Conservation (phyloP, 2,113 vertebrate genomes). For the Thomomys bottae region DNA sequence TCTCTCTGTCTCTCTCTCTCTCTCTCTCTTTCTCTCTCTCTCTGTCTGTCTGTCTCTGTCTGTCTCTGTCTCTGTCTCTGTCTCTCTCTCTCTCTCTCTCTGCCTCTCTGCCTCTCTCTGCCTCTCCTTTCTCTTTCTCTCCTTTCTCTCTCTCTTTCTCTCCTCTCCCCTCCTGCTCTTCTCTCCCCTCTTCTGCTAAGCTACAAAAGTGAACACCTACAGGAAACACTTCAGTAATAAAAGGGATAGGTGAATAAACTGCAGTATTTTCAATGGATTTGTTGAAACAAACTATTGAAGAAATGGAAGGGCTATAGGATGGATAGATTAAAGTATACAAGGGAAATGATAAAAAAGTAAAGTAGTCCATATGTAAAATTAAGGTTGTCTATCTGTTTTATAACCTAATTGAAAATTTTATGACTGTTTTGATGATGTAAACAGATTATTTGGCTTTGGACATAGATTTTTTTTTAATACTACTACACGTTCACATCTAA, state of each 20-base stretch:
- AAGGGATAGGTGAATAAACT: not conserved
- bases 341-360: not conserved
- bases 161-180: not conserved
- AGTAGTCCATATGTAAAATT: not conserved
- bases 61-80: not conserved
- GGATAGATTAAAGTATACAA: not conserved
- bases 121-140: not conserved
- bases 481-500: not conserved
- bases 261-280: not conserved
- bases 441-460: not conserved
- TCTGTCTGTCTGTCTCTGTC: too few relatives aligned
- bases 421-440: not conserved
- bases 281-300: not conserved
- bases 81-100: not conserved
- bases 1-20: accelerated
- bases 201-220: not conserved
- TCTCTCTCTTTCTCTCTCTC: not conserved
- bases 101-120: not conserved
- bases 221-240: not conserved
- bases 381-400: not conserved
- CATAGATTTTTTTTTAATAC: too few relatives aligned
- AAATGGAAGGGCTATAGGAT: not conserved
- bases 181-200: not conserved
- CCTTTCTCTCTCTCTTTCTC: not conserved
- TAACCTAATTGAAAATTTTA: too few relatives aligned